These are phyloP conservation scores for Cryptomyrus ogoouensis DNA, from an alignment of 2,113 vertebrate species.

Conservation along the genomic window DNA sequence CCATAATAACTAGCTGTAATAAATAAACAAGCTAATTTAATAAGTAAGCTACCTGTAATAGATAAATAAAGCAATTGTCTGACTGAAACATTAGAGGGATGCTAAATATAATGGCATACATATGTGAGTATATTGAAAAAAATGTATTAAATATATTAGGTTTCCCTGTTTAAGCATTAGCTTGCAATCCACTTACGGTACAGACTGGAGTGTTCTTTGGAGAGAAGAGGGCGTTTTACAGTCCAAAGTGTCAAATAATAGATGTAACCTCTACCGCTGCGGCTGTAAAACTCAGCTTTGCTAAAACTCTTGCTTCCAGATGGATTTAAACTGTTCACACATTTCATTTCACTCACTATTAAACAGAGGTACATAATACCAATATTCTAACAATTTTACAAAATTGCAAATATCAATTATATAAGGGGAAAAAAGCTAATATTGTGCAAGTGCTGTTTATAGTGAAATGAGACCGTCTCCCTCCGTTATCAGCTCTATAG, in stretches of 20 bases:
- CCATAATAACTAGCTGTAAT: not conserved
- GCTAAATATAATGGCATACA: not conserved
- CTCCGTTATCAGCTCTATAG: not conserved
- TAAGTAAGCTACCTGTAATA: not conserved
- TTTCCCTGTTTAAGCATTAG: not conserved
- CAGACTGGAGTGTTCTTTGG: not conserved
- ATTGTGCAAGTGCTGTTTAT: not conserved
- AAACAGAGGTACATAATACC: not conserved
- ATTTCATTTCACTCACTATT: not conserved
- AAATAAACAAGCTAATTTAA: not conserved
- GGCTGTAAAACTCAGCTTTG: not conserved
- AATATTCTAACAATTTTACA: not conserved
- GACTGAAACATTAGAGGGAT: not conserved
- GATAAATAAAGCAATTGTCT: not conserved
- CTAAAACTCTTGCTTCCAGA: not conserved
- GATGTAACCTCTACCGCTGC: not conserved
- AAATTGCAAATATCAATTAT: not conserved
- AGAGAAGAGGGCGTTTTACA: not conserved
- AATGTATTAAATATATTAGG: not conserved
- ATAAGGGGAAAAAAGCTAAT: not conserved
- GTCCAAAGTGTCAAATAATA: not conserved
- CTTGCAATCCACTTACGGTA: not conserved
- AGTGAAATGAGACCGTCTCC: constrained; percentile 1
- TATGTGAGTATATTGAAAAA: not conserved
- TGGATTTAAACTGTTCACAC: not conserved